These are phyloP conservation scores for Machimus rusticus DNA, from an alignment of 2,888 invertebrate genomes.

Conservation along the genomic window DNA sequence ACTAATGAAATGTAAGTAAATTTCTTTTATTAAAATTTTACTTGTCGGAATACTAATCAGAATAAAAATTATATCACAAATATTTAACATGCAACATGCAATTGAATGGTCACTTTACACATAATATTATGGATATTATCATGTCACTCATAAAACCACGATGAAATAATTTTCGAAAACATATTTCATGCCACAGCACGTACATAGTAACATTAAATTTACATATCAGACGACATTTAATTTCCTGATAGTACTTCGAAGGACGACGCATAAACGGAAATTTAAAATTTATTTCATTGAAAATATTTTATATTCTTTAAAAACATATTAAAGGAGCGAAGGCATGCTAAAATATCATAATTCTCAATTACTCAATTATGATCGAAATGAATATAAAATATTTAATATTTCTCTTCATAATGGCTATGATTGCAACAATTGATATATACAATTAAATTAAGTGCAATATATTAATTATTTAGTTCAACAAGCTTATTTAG, in stretches of 20 bases:
- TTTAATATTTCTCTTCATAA: too few species aligned
- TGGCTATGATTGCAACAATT: too few species aligned
- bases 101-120: not conserved
- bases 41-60: not conserved
- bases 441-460: too few species aligned
- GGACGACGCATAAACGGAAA: not conserved
- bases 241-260: not conserved
- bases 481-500: too few species aligned
- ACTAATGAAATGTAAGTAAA: not conserved
- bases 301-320: not conserved
- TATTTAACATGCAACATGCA: too few species aligned
- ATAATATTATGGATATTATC: not conserved
- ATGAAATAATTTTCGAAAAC: not conserved
- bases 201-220: not conserved
- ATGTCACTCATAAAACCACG: not conserved
- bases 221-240: not conserved
- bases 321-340: not conserved
- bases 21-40: not conserved
- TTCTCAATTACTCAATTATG: not conserved
- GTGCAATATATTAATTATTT: too few species aligned
- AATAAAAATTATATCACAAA: too few species aligned
- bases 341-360: not conserved
- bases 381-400: too few species aligned
- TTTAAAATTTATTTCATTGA: not conserved
- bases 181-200: not conserved